Evolutionary conservation across 2,113 vertebrate genomes (phyloP), one percentile per base, ranked within the genome.

Genomic region (Arvicanthis niloticus): DNA sequence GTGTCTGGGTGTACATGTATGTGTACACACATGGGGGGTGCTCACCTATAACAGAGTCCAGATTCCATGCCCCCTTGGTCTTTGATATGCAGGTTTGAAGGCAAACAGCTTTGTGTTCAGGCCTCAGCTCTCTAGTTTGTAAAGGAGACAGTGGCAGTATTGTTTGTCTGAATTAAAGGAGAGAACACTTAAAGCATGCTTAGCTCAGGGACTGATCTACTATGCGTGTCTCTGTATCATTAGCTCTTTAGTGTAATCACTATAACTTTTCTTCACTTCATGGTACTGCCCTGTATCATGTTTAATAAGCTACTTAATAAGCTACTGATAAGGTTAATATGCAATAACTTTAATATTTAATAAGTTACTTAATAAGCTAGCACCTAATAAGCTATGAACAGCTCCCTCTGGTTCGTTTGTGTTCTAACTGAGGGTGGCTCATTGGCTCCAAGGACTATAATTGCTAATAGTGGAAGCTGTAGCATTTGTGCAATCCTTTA

Each of bases 331-430:
- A 76, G n/a, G 68, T 82, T 89, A 88, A 88, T 37, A 84, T 26
- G 68, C 91, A 91, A 94, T 76, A 88, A 91, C 76, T 91, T 88
- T 84, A 91, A 88, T 94, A 60, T 91, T 94, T 96, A 96, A 88
- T 95, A 77, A 78, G 22, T 19, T 81, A 51, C 45, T 87, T 89
- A 89, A 81, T 95, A 95, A 81, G 65, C 76, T 12, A 45, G 21
- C 16, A 5, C 17, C 42, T 93, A 91, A 78, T 73, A n/a, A 81
- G 88, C 91, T 78, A 91, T 40, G 78, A 93, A 40, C 29, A 81
- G 62, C 42, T 80, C 77, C 56, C 81, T 96, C 81, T 2, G 4
- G 42, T 94, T 94, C 85, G 5, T 93, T 95, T 95, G 88, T 88
- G 65, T 93, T 70, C 91, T 88, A 94, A 80, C 48, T 21, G 75